Conservation (phyloP, 2,888 invertebrate species). For the Phortica okadai region DNA sequence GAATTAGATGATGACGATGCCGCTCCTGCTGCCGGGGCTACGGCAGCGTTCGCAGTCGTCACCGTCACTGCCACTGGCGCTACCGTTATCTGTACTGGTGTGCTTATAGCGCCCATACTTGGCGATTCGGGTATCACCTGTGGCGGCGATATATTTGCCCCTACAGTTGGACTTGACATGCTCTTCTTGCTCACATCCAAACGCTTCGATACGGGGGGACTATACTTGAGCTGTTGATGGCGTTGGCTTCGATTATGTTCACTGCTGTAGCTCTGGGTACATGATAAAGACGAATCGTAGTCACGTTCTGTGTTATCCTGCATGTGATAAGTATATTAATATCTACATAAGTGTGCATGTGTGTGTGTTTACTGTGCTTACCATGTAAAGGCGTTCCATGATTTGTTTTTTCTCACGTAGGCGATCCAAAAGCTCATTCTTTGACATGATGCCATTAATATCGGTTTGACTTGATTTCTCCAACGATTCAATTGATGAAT, state of each 20-base stretch:
- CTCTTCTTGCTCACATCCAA: conserved; percentile 75
- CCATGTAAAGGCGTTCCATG: conserved; percentile 73
- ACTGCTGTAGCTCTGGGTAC: conserved; percentile 72
- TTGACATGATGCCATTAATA: conserved; percentile 76
- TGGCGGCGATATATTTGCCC: conserved; percentile 56
- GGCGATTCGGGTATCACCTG: conserved; percentile 74
- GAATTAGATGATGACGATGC: background rate
- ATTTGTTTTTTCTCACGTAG: conserved; percentile 81
- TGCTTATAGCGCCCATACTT: conserved; percentile 73
- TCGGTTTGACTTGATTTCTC: conserved; percentile 76
- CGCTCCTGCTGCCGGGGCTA: conserved; percentile 41
- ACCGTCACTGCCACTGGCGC: conserved; percentile 50
- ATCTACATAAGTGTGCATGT: background rate
- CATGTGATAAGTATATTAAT: background rate
- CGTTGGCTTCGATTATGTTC: conserved; percentile 61
- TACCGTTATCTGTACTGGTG: conserved; percentile 63
- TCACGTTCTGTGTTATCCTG: conserved; percentile 72
- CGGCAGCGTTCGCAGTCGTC: conserved; percentile 39
- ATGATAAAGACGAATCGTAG: conserved; percentile 72
- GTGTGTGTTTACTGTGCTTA: conserved; percentile 46
- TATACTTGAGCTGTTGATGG: conserved; percentile 56
- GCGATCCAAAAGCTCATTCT: conserved; percentile 80
- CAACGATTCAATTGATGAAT: conserved; percentile 82
- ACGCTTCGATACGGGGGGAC: conserved; percentile 66
- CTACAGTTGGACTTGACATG: conserved; percentile 76